phyloP scores from a whole-genome alignment of 2,888 invertebrate species.

The Zootermopsis nevadensis region DNA sequence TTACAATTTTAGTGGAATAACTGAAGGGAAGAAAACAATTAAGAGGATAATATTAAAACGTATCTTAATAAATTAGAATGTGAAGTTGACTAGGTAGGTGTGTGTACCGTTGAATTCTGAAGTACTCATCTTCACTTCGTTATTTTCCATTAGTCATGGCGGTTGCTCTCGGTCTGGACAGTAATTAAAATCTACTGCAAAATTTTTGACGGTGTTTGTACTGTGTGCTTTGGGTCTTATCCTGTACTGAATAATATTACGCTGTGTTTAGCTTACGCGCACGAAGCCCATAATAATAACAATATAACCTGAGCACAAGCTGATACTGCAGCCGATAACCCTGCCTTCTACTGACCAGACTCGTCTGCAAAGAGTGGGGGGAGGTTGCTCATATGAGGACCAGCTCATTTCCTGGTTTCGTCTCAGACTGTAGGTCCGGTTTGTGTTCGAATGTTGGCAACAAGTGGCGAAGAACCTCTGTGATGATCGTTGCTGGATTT shows the following conservation, averaged over 20 bases:
- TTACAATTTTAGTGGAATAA: too few relatives aligned
- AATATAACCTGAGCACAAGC: constrained; percentile 22
- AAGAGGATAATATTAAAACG: too few relatives aligned
- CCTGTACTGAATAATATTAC: constrained; percentile 33
- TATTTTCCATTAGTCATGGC: too few relatives aligned
- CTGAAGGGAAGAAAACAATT: too few relatives aligned
- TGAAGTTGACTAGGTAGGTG: too few relatives aligned
- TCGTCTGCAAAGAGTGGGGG: neutral
- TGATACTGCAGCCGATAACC: constrained; percentile 37
- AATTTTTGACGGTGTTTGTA: constrained; percentile 35
- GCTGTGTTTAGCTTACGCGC: constrained; percentile 10
- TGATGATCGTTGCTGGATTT: too few relatives aligned
- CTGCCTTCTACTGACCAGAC: neutral
- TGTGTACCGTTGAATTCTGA: too few relatives aligned
- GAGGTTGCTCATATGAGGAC: neutral
- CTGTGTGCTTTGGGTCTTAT: neutral
- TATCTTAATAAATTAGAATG: too few relatives aligned
- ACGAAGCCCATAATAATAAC: constrained; percentile 37
- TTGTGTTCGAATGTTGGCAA: too few relatives aligned
- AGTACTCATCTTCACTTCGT: too few relatives aligned
- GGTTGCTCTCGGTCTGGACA: too few relatives aligned
- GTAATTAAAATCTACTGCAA: neutral
- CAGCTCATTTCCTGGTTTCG: constrained; percentile 3
- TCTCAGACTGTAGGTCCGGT: neutral
- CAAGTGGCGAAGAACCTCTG: too few relatives aligned